These are phyloP conservation scores for Myzus persicae DNA, from an alignment of 1,140 invertebrate species.

Conservation along the genomic window DNA sequence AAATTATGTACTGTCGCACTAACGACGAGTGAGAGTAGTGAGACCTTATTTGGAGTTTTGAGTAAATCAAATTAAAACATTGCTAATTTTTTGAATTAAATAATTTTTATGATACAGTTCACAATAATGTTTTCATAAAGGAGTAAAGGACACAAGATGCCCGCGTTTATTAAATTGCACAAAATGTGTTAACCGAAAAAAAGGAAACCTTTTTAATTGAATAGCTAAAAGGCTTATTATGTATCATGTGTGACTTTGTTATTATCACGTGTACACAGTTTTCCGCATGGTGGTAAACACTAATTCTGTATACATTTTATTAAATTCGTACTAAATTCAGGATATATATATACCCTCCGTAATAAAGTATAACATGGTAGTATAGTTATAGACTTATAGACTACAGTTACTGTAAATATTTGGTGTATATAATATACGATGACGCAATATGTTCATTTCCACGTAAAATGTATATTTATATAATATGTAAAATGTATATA, in stretches of 20 bases:
- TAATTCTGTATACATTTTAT: slow-evolving; percentile 10
- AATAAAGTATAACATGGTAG: neutral
- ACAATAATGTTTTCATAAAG: neutral
- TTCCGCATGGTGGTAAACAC: neutral
- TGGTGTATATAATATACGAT: neutral
- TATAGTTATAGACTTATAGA: no score
- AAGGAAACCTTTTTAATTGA: slow-evolving; percentile 44
- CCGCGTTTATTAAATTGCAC: slow-evolving; percentile 28
- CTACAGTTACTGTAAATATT: neutral
- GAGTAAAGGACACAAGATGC: neutral
- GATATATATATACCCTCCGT: neutral
- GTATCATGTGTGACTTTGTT: slow-evolving; percentile 38
- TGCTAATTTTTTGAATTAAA: slow-evolving; percentile 28
- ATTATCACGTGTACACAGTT: neutral
- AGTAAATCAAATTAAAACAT: slow-evolving; percentile 25
- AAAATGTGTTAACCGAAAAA: neutral
- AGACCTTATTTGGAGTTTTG: neutral
- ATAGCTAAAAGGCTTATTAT: slow-evolving; percentile 16
- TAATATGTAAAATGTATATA: no score
- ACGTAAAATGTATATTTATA: neutral
- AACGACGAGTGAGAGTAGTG: neutral
- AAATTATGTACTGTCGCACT: neutral
- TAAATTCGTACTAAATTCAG: neutral
- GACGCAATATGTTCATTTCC: neutral
- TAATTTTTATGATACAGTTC: slow-evolving; percentile 15